These are phyloP conservation scores for Morbakka virulenta DNA, from an alignment of 30 jellyfish, hydroid and myxozoan genomes.

Conservation along the genomic window DNA sequence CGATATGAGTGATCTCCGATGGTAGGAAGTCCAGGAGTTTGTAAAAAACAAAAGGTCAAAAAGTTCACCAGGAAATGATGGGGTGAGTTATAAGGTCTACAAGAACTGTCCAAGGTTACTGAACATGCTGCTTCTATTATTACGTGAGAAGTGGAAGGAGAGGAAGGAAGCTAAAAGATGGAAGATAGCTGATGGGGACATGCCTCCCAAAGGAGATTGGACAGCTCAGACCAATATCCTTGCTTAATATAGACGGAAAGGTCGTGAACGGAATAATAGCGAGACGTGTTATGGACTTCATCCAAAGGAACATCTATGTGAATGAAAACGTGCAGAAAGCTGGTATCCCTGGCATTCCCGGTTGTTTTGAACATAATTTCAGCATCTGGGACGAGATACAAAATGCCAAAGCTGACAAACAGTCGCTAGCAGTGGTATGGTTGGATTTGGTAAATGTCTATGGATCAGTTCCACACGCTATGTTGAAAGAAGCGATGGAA, in stretches of 20 bases:
- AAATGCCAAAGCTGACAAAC: neutral
- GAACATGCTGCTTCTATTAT: too few relatives aligned
- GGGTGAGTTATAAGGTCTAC: too few relatives aligned
- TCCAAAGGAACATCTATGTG: neutral
- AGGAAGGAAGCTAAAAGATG: too few relatives aligned
- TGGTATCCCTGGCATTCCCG: neutral
- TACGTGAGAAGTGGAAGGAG: too few relatives aligned
- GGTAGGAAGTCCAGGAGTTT: too few relatives aligned
- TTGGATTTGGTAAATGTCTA: neutral
- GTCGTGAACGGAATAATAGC: neutral
- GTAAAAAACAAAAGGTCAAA: too few relatives aligned
- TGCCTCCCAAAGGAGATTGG: neutral
- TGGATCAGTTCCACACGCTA: conserved; percentile 1
- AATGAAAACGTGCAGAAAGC: neutral
- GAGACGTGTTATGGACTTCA: neutral
- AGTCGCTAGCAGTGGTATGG: neutral
- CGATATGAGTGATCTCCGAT: too few relatives aligned
- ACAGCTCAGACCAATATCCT: neutral
- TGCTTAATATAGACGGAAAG: neutral
- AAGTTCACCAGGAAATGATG: too few relatives aligned
- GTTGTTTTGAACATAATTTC: neutral
- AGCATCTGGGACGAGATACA: neutral
- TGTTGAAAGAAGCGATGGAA: too few relatives aligned
- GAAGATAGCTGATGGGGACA: too few relatives aligned
- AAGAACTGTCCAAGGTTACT: too few relatives aligned